Evolutionary conservation across 1,140 invertebrate genomes (phyloP), one percentile per base, ranked within the genome.

Genomic region (Drosophila littoralis): DNA sequence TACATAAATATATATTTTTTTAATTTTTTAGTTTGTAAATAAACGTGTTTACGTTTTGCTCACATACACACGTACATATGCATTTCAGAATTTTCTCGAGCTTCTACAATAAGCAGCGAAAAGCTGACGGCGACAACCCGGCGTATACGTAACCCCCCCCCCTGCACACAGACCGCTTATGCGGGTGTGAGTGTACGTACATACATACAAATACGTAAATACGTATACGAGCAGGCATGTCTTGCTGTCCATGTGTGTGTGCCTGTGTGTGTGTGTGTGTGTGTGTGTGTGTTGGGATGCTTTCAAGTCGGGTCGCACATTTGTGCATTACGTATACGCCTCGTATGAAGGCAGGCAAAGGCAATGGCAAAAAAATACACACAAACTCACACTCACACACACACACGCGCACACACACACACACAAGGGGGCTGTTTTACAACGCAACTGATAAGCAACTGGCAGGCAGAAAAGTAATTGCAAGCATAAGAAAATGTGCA

Each of bases 81-180:
- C 60, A 51, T 55, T 59, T 58, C 7, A 64, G 65, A 82, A 88
- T 79, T 88, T 86, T 71, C 72, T 79, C 40, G 66, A 68, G 45
- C 54, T 45, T 58, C 38, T 9, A 45, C 58, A 57, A 64, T 22
- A 66, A 46, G 48, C 8, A 40, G 50, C 58, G 42, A 42, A 48
- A 58, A 33, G 46, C 50, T 70, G 42, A 75, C 52, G 82, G 59
- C 73, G 74, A 83, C 83, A 83, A 86, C 79, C 83, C 83, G 83
- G 83, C 83, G 83, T 86, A 86, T 86, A 86, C 83, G 83, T 86
- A 86, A 86, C 79, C 59, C 79, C 17, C 79, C 17, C 59, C 58
- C 72, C 52, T 81, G 67, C 54, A 76, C 66, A 72, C 63, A 60
- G 45, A 45, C 40, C 64, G 71, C 38, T 28, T 17, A 9, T 50